Evolutionary conservation across 1,140 invertebrate genomes (phyloP), one percentile per base, ranked within the genome.

Genomic region (Magallana angulata): DNA sequence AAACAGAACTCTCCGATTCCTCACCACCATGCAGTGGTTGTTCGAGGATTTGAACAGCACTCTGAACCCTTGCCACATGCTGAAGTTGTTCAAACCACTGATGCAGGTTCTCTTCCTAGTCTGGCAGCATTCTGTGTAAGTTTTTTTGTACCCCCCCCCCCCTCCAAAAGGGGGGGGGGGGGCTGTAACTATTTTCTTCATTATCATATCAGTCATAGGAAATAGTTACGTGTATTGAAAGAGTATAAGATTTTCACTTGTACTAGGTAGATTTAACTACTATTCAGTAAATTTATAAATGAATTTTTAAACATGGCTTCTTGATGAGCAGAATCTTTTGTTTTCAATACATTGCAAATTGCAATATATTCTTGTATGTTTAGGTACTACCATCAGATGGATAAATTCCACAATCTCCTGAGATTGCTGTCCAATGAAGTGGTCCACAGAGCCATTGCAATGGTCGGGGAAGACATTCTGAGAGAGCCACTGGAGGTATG

Each of bases 341-440:
- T 48, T 48, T 48, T 48, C 36, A 48, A 48, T 48, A 48, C 36
- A 48, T 48, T 48, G 36, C 5, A 48, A 48, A 48, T 48, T 48
- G 36, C 5, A 48, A 48, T 57, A 16, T 64, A 4, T 68, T 87
- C 8, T 87, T 82, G 1, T 85, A 36, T 36, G 90, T 90, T 9
- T 83, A 94, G 94, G 62, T 95, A 95, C 84, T 95, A 95, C 84
- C 94, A 95, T 87, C 93, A 93, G 85, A 92, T 91, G 85, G 94
- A 93, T 62, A 94, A 94, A 85, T 94, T 94, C 82, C 91, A 93
- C 88, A 93, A 94, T 64, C 87, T 95, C 36, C 85, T 95, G 30
- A 85, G 93, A 81, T 85, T 95, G 30, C 60, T 95, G 80, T 94
- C 94, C n/a, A 95, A 95, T 92, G 94, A 94, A 91, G 93, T 95